Base-by-base conservation (phyloP, 2,797 vertebrate species). In the Orestias chungarensis region DNA sequence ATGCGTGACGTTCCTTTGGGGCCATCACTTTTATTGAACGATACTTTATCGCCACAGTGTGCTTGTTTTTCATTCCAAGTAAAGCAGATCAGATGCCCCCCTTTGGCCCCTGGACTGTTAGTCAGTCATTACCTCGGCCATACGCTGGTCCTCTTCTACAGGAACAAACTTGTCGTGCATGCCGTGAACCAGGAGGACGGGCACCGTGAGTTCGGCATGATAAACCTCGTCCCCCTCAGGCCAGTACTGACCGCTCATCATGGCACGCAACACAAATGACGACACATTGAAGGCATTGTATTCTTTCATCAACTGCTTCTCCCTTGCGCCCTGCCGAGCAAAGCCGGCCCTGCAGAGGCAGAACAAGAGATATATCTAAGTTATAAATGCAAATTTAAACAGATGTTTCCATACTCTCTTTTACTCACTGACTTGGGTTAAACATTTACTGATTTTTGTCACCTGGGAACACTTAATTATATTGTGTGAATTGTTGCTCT, bases 181-280 rank as follows among this genome's bases (percentile, higher is more conserved):
- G 73, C 98, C 98, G 0, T 99, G 97, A 3, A 99, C 96, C 14
- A 99, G 94, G 81, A 99, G 93, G 55, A 95, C 93, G 0, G 98
- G 98, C 78, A 98, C 97, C 0, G 96, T 96, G 79, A 99, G 93
- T 88, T 99, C 97, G 0, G 97, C 97, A 0, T 99, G 98, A 89
- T 98, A 99, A 61, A 98, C 95, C 87, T 99, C 97, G 0, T 99
- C 97, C 0, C 97, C 98, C 87, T 99, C 98, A 0, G 98, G 98
- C 98, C 98, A 99, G 94, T 99, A 99, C 93, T 99, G 98, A 1
- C 98, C 97, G 0, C 96, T 97, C 98, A 99, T 99, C 95, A 95
- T 99, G 88, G 98, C 96, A 0, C 96, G 92, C 81, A 99, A 92
- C 70, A 99, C 98, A 0, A 98, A 99, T 64, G 97, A 96, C 0